A percentile compares a stretch with the other conserved stretches of the same genome.
Evolutionary conservation across 2,888 invertebrate species (phyloP).

Genomic region (Habroteleia sp.): DNA sequence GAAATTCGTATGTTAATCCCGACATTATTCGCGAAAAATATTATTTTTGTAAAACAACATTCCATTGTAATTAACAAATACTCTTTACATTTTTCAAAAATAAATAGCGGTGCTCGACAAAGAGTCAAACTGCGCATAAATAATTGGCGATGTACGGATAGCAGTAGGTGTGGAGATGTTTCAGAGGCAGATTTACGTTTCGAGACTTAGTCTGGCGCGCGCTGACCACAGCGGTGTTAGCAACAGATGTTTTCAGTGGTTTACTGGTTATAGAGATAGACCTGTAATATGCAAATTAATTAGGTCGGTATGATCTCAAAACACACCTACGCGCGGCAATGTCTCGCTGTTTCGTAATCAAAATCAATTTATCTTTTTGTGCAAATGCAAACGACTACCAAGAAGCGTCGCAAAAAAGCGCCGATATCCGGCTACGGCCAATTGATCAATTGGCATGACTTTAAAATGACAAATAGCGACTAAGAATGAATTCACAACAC

Average conservation of each 20-base stretch:
- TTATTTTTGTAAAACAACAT: too few species aligned
- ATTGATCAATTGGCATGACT: too few species aligned
- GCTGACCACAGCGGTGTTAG: slow-evolving; percentile 43
- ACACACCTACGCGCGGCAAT: not conserved
- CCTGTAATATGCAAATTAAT: slow-evolving; percentile 49
- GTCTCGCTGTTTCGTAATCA: not conserved
- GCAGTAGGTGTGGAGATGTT: slow-evolving; percentile 30
- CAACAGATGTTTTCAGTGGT: slow-evolving; percentile 54
- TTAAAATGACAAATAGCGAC: too few species aligned
- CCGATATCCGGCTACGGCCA: too few species aligned
- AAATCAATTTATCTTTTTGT: too few species aligned
- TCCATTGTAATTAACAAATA: not conserved
- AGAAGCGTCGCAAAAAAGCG: too few species aligned
- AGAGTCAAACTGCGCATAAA: slow-evolving; percentile 3
- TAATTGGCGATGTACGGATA: slow-evolving; percentile 20
- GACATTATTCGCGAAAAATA: too few species aligned
- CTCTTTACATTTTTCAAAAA: not conserved
- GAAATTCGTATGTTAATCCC: too few species aligned
- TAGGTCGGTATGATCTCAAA: slow-evolving; percentile 35
- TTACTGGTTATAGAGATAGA: slow-evolving; percentile 35
- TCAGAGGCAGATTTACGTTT: slow-evolving; percentile 43
- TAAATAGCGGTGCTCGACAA: not conserved
- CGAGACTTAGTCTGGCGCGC: slow-evolving; percentile 5
- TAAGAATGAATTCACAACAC: too few species aligned
- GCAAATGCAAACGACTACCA: too few species aligned